Conservation (phyloP, 2,113 vertebrate species). For the Pelodiscus sinensis region DNA sequence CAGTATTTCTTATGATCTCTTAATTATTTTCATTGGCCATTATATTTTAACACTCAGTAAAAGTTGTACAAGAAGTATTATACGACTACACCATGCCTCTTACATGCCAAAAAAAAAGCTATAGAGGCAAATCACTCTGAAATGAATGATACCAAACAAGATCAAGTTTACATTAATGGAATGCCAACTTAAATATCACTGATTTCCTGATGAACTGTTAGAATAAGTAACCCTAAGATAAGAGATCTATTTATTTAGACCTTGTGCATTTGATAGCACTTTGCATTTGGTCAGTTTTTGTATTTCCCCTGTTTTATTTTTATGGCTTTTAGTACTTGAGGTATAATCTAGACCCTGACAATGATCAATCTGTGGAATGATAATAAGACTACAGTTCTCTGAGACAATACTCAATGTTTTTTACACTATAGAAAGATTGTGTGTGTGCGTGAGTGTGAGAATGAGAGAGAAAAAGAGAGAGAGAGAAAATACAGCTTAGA, state of each 20-base stretch:
- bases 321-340: neutral
- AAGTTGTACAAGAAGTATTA: neutral
- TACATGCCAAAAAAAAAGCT: neutral
- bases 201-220: neutral
- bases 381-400: neutral
- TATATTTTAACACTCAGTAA: neutral
- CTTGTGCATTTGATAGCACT: neutral
- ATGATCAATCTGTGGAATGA: neutral
- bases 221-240: neutral
- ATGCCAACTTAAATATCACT: neutral
- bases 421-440: neutral
- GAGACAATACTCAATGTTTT: neutral
- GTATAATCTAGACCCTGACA: neutral
- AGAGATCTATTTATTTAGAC: neutral
- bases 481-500: neutral
- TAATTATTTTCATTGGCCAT: neutral
- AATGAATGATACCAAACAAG: neutral
- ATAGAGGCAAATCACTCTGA: neutral
- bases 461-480: no score
- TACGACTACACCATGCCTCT: neutral
- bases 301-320: neutral
- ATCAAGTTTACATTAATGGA: neutral
- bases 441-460: neutral
- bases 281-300: neutral
- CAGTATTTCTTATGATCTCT: neutral